phyloP scores from a whole-genome alignment of 2,113 vertebrate species.

The Asarcornis scutulata region DNA sequence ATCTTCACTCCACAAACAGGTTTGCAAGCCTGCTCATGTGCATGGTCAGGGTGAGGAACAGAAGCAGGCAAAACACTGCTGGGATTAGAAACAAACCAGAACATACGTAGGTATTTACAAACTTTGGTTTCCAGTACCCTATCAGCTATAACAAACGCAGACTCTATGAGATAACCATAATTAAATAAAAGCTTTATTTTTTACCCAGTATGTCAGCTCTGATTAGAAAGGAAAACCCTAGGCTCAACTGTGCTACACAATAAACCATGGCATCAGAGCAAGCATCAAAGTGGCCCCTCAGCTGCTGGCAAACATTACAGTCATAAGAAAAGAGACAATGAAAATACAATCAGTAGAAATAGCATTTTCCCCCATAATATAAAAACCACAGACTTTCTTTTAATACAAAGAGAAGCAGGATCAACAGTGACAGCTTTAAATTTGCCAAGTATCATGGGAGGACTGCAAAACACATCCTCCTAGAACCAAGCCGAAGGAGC shows the following conservation, averaged over 20 bases:
- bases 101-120: slow-evolving; percentile 32
- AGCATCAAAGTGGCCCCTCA: slow-evolving; percentile 23
- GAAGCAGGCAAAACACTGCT: not conserved
- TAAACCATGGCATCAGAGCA: slow-evolving; percentile 51
- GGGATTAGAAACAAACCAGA: slow-evolving; percentile 39
- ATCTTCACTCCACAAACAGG: not conserved
- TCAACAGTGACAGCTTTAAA: slow-evolving; percentile 72
- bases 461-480: slow-evolving; percentile 64
- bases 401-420: slow-evolving; percentile 67
- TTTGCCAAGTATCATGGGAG: slow-evolving; percentile 67
- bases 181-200: slow-evolving; percentile 64
- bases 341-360: slow-evolving; percentile 61
- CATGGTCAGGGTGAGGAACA: not conserved
- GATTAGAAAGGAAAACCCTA: slow-evolving; percentile 62
- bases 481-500: slow-evolving; percentile 50
- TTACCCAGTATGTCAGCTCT: slow-evolving; percentile 23
- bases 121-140: not conserved
- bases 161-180: slow-evolving; percentile 44
- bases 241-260: slow-evolving; percentile 24
- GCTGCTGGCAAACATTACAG: slow-evolving; percentile 39
- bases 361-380: slow-evolving; percentile 36
- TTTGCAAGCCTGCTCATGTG: not conserved
- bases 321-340: slow-evolving; percentile 47
- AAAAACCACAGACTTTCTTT: slow-evolving; percentile 67
- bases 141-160: slow-evolving; percentile 49